Base-by-base conservation (phyloP, 2,888 invertebrate species). In the Pheosia tremula region DNA sequence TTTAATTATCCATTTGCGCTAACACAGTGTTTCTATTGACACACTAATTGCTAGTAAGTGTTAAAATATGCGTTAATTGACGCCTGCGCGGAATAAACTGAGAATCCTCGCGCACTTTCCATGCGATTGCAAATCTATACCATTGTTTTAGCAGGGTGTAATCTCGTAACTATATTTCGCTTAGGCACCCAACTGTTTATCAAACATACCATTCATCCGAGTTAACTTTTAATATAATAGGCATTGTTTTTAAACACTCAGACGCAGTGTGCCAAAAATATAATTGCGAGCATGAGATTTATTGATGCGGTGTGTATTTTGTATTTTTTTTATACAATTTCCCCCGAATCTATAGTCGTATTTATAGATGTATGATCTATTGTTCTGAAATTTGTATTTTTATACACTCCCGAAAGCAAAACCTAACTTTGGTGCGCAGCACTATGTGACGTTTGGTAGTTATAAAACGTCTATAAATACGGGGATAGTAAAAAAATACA, bases 21-120 rank as follows among this genome's bases (percentile, higher is more conserved):
- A 80, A 81, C 77, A 73, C 75, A 68, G 73, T 84, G 84, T 81
- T 84, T 87, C 84, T 84, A 85, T 87, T 88, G 85, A 87, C 87
- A 87, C 79, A 88, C 85, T 85, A 86, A 87, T 88, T 80, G 84
- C 74, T 79, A 84, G 86, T 81, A 78, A 78, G 75, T 63, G 67
- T 67, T 83, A 75, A 83, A 70, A 71, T 79, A 77, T 76, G 76
- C 74, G 69, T 78, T 74, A 76, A 76, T 70, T 70, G 67, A 65
- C 70, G 70, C 72, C 72, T 76, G 80, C 64, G 59, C 66, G 55
- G 72, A 75, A 68, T 77, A 67, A 58, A 62, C 63, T 52, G 60
- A 57, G 37, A 60, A 64, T 58, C 58, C 67, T 74, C 72, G 79
- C 78, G 75, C 77, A 66, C 84, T 85, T 85, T 84, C 84, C 77